Percentiles rank a stretch among this genome's conserved stretches.
Conservation (phyloP, 2,113 vertebrate species). For the Myodes glareolus region DNA sequence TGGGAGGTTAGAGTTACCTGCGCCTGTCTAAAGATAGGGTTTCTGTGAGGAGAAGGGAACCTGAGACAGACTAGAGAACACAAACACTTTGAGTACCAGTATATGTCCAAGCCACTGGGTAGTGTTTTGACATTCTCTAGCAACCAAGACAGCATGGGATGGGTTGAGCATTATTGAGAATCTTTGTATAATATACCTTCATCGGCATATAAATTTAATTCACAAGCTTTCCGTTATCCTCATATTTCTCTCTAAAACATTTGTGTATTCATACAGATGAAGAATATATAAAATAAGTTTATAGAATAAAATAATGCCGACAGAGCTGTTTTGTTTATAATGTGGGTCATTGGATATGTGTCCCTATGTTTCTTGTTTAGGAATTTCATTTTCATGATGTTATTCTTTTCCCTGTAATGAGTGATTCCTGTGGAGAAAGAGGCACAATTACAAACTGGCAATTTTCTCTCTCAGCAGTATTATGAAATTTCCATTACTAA, state of each 20-base stretch:
- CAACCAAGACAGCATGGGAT: background rate
- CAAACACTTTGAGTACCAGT: background rate
- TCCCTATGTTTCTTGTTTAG: constrained; percentile 35
- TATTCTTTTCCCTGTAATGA: constrained; percentile 65
- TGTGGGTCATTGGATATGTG: constrained; percentile 31
- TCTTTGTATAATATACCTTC: background rate
- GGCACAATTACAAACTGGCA: constrained; percentile 61
- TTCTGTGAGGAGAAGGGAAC: background rate
- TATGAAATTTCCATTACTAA: constrained; percentile 75
- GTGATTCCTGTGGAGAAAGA: constrained; percentile 69
- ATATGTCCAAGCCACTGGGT: background rate
- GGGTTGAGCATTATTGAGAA: background rate
- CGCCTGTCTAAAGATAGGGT: background rate
- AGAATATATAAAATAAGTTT: background rate
- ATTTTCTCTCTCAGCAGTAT: constrained; percentile 71
- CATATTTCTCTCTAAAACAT: background rate
- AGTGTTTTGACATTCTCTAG: background rate
- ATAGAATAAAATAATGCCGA: constrained; percentile 22
- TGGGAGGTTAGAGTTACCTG: background rate
- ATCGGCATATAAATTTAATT: constrained; percentile 24
- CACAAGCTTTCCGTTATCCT: background rate
- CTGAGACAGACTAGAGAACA: background rate
- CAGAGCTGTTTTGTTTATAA: background rate
- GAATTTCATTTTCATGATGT: constrained; percentile 64
- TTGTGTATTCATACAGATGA: background rate